Conservation (phyloP, 1,140 invertebrate species). For the Tetragnatha versicolor region DNA sequence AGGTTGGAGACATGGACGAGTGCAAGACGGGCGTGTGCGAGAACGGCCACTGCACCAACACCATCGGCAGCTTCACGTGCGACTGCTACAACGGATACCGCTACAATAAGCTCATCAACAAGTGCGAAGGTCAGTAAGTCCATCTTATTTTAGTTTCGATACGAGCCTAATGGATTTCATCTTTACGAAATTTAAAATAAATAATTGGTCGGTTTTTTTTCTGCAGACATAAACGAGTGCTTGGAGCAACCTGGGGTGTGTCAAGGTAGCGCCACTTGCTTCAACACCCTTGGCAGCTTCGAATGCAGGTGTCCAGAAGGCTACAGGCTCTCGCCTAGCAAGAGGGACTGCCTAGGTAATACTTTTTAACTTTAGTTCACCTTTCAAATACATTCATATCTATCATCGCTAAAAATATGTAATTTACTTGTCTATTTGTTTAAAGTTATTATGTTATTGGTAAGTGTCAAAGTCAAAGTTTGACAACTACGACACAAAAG, state of each 20-base stretch:
- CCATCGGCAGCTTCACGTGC: conserved; percentile 74
- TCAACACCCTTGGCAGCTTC: conserved; percentile 83
- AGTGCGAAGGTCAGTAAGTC: conserved; percentile 71
- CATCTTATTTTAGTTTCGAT: not conserved
- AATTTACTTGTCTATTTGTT: no score
- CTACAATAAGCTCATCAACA: conserved; percentile 69
- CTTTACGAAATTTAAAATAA: not conserved
- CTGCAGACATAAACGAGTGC: conserved; percentile 77
- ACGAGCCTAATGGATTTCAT: not conserved
- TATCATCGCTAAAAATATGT: no score
- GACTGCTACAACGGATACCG: conserved; percentile 59
- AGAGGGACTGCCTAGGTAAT: conserved; percentile 77
- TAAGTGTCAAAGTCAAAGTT: no score
- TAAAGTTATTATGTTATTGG: no score
- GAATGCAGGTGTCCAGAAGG: conserved; percentile 87
- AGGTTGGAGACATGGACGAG: conserved; percentile 78
- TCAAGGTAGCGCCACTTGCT: conserved; percentile 81
- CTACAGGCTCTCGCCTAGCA: conserved; percentile 74
- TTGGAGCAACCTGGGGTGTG: conserved; percentile 72
- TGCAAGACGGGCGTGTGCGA: conserved; percentile 85
- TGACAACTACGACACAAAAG: no score
- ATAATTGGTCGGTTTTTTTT: not conserved
- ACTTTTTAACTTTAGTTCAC: not conserved
- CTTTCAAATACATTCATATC: no score
- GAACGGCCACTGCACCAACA: conserved; percentile 82